phyloP scores from a whole-genome alignment of 2,113 vertebrate species.

The Ibidorhyncha struthersii region DNA sequence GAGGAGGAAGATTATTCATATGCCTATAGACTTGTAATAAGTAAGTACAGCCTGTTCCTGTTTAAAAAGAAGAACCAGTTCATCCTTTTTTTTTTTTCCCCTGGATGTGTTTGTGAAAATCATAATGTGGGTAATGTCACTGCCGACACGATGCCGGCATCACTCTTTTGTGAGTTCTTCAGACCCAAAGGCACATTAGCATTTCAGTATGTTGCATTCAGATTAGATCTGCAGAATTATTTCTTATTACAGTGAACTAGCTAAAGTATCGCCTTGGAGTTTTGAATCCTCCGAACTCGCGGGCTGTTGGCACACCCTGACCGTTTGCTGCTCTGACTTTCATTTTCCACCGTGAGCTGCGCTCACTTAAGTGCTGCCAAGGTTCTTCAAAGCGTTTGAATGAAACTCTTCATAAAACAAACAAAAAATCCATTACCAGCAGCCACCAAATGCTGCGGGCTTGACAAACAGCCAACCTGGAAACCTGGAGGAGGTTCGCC shows the following conservation, averaged over 20 bases:
- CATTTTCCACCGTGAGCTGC: not conserved
- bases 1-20: constrained; percentile 12
- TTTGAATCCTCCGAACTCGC: not conserved
- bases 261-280: not conserved
- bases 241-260: not conserved
- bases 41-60: not conserved
- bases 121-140: not conserved
- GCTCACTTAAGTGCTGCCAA: constrained; percentile 3
- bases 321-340: not conserved
- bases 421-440: constrained; percentile 51
- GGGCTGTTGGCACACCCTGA: not conserved
- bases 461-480: not conserved
- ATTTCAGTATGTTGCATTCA: not conserved
- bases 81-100: not conserved
- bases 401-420: constrained; percentile 61
- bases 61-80: not conserved
- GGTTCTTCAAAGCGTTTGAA: constrained; percentile 49
- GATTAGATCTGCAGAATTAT: constrained; percentile 4
- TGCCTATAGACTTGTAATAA: constrained; percentile 13
- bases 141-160: not conserved
- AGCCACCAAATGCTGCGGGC: not conserved
- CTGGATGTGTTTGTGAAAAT: not conserved
- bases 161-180: constrained; percentile 19
- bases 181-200: constrained; percentile 10
- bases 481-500: not conserved